Percentiles rank a stretch among this genome's conserved stretches.
phyloP scores from a whole-genome alignment of 1,140 invertebrate genomes.

The Lethrus apterus region DNA sequence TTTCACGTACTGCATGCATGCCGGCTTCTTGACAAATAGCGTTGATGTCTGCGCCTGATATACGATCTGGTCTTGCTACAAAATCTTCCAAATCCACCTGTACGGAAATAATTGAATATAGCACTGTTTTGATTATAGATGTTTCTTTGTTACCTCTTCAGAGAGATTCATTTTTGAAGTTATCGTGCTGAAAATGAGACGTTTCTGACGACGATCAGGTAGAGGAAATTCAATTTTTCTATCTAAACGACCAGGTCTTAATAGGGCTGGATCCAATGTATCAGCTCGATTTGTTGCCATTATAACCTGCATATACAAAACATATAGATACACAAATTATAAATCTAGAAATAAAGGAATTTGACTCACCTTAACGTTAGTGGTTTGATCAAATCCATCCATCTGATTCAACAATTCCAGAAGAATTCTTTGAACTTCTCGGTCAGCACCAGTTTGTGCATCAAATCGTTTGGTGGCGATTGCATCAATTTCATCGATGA shows the following conservation, averaged over 20 bases:
- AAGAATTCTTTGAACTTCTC: slow-evolving; percentile 97
- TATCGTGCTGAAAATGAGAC: slow-evolving; percentile 96
- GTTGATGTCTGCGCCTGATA: slow-evolving; percentile 98
- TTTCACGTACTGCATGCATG: slow-evolving; percentile 96
- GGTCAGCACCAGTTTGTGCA: slow-evolving; percentile 97
- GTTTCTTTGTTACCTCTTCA: slow-evolving; percentile 60
- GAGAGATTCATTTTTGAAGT: slow-evolving; percentile 99
- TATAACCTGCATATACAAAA: slow-evolving; percentile 67
- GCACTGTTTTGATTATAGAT: neutral
- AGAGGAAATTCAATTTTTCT: slow-evolving; percentile 99
- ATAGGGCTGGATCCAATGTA: slow-evolving; percentile 93
- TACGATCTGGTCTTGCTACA: slow-evolving; percentile 95
- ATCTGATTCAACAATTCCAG: slow-evolving; percentile 98
- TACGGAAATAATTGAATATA: neutral
- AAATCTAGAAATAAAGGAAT: slow-evolving; percentile 1
- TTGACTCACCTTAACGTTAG: slow-evolving; percentile 95
- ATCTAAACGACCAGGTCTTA: slow-evolving; percentile 95
- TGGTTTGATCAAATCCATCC: slow-evolving; percentile 99
- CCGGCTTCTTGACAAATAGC: slow-evolving; percentile 98
- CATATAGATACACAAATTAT: neutral
- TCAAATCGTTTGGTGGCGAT: slow-evolving; percentile 98
- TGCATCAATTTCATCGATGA: slow-evolving; percentile 98
- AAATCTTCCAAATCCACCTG: slow-evolving; percentile 96
- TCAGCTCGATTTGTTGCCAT: slow-evolving; percentile 99
- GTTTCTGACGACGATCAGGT: slow-evolving; percentile 95